Percentiles rank a stretch among this genome's conserved stretches.
phyloP scores from a whole-genome alignment of 2,113 vertebrate species.

The Martes martes region DNA sequence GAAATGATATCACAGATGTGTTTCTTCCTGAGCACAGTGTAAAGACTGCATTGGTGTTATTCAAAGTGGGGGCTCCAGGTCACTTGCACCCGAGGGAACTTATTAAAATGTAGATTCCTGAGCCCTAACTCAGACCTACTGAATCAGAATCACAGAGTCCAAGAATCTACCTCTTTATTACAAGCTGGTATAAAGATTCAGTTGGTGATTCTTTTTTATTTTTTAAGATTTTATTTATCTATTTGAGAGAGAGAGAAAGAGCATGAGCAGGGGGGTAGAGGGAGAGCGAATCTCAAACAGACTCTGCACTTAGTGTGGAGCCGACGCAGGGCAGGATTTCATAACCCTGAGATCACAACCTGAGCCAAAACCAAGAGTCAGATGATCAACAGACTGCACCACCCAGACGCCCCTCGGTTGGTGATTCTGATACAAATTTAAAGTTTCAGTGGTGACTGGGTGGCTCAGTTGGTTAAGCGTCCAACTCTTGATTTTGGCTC shows the following conservation, averaged over 20 bases:
- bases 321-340: neutral
- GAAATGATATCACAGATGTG: neutral
- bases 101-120: constrained; percentile 28
- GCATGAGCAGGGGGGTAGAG: neutral
- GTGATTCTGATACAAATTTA: neutral
- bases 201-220: neutral
- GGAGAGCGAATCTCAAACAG: neutral
- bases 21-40: neutral
- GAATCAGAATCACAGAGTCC: neutral
- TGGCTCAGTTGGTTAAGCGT: neutral
- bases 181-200: constrained; percentile 16
- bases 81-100: neutral
- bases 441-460: neutral
- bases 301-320: neutral
- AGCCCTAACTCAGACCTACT: neutral
- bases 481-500: neutral
- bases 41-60: neutral
- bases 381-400: neutral
- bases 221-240: neutral
- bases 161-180: constrained; percentile 25
- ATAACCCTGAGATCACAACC: neutral
- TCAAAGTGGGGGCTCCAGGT: constrained; percentile 15
- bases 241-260: neutral
- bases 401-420: neutral
- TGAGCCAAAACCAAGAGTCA: neutral